Evolutionary conservation across 53 echinoderm and acorn worm species (phyloP).

Genomic region (Henricia sp.): DNA sequence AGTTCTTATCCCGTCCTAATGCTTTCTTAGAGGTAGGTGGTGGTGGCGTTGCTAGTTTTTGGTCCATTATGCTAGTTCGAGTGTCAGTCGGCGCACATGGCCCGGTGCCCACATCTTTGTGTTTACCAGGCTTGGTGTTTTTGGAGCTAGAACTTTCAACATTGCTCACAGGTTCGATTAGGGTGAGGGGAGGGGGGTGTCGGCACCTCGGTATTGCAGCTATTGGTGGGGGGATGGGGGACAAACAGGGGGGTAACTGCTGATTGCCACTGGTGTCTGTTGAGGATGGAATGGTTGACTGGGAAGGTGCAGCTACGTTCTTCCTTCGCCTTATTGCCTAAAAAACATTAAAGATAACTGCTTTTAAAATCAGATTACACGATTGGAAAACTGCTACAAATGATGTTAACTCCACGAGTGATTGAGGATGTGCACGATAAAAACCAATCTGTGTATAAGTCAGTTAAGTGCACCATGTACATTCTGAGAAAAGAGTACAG

Average conservation of each 20-base stretch:
- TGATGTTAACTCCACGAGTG: no score
- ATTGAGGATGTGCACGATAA: no score
- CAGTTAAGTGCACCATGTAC: no score
- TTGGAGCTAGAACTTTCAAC: slow-evolving; percentile 21
- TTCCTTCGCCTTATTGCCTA: slow-evolving; percentile 60
- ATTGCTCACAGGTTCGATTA: slow-evolving; percentile 76
- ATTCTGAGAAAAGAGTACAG: no score
- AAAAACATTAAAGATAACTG: not conserved
- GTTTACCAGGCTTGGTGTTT: slow-evolving; percentile 9
- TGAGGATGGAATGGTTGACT: slow-evolving; percentile 44
- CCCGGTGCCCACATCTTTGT: slow-evolving; percentile 21
- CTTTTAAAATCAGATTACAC: no score
- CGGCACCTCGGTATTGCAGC: slow-evolving; percentile 72
- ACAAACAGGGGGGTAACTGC: slow-evolving; percentile 78
- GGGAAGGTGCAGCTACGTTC: slow-evolving; percentile 37
- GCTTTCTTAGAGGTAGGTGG: slow-evolving; percentile 68
- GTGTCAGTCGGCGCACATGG: slow-evolving; percentile 2
- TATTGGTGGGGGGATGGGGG: slow-evolving; percentile 93
- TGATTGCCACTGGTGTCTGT: slow-evolving; percentile 41
- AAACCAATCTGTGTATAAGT: no score
- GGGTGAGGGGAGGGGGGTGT: slow-evolving; percentile 90
- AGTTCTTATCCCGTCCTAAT: slow-evolving; percentile 47
- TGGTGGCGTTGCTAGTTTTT: slow-evolving; percentile 55
- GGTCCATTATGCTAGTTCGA: slow-evolving; percentile 52
- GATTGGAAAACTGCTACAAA: no score